Conservation (phyloP, 2,797 vertebrate species). For the Propithecus perrieri region DNA sequence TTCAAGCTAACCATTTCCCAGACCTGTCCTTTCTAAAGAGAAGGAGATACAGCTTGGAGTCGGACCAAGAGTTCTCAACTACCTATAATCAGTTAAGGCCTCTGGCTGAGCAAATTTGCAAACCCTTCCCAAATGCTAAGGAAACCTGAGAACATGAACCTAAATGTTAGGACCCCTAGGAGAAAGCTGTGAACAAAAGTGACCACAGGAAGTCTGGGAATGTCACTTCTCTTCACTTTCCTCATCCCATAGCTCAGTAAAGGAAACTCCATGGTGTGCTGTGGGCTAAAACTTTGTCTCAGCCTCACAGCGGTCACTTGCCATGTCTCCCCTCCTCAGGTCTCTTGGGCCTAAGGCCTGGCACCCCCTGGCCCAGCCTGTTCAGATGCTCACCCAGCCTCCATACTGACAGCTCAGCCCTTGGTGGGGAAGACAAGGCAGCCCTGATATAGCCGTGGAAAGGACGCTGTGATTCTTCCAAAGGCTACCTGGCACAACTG, state of each 20-base stretch:
- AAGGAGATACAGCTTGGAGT: background rate
- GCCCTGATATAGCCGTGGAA: background rate
- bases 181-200: conserved; percentile 14
- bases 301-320: background rate
- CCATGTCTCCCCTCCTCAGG: background rate
- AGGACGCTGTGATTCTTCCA: background rate
- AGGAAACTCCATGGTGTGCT: background rate
- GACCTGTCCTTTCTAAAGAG: background rate
- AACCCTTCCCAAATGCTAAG: background rate
- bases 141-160: background rate
- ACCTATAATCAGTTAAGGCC: background rate
- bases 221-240: background rate
- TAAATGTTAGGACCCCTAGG: background rate
- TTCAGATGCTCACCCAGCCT: background rate
- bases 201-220: conserved; percentile 3
- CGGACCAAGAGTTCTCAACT: background rate
- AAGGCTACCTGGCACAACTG: background rate
- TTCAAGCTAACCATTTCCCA: background rate
- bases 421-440: background rate
- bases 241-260: background rate
- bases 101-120: background rate
- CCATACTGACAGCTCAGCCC: background rate
- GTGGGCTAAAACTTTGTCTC: background rate
- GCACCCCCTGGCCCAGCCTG: background rate
- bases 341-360: background rate